Base-by-base conservation (phyloP, 2,888 invertebrate genomes). In the Sicus ferrugineus region DNA sequence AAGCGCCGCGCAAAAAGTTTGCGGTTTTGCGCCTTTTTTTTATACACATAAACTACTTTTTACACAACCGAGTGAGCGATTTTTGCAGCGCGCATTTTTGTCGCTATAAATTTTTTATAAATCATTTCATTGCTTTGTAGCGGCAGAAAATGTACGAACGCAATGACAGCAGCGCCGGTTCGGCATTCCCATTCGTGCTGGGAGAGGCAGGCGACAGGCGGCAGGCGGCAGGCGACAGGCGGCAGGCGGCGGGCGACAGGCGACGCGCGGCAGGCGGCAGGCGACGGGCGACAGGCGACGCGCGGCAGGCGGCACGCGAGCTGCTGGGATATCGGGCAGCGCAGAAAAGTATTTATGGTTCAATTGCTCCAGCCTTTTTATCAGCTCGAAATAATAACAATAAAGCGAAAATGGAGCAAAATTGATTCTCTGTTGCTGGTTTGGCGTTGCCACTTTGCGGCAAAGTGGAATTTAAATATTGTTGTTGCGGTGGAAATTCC, bases 371-470 rank as follows among this genome's bases (percentile, higher is more conserved):
- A 28, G 38, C 23, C 42, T 28, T 38, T 38, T 61, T 61, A 61
- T 61, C 42, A n/a, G n/a, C n/a, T 50, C 14, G 46, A 19, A 26
- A 46, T 42, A 62, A 34, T 19, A 58, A 28, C 26, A 26, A 38
- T 21, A 38, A 26, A 6, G 31, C 14, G n/a, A 63, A 50, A 26
- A 11, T 64, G 30, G 11, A 54, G 23, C n/a, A 26, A 38, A 65
- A 64, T 50, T 64, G 64, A 64, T 64, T 64, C 30, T 63, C 42
- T 48, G 50, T 50, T 64, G 16, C 28, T n/a, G 28, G 38, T 59
- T 64, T 50, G 28, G 30, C 31, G 63, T 28, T 50, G 63, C 50
- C 30, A 30, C 42, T 21, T 61, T 42, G 38, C 42, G 42, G 42
- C 38, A 42, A 42, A 34, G 42, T 61, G 61, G 28, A 38, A 61